Evolutionary conservation across 2,888 invertebrate genomes (phyloP).

Genomic region (Apodemia zela): DNA sequence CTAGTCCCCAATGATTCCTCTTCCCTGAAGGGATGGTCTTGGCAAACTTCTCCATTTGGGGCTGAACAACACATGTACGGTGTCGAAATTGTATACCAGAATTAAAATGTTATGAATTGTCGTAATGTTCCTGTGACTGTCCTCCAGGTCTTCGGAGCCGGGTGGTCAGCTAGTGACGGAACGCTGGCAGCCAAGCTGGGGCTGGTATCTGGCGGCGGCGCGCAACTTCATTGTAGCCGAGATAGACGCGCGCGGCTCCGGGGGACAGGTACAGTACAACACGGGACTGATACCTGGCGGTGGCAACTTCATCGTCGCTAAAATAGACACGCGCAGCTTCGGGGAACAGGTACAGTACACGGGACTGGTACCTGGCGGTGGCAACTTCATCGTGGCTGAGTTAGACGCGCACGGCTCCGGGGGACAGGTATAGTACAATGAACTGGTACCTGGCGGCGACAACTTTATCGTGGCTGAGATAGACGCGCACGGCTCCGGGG

Average conservation of each 20-base stretch:
- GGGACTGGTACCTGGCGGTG: too few species aligned
- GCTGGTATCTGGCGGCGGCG: constrained; percentile 90
- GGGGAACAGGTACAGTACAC: constrained; percentile 77
- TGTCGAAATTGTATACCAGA: too few species aligned
- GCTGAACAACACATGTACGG: too few species aligned
- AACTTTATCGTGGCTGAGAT: constrained; percentile 91
- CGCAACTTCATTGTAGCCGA: constrained; percentile 89
- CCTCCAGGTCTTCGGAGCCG: constrained; percentile 75
- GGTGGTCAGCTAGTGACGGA: constrained; percentile 92
- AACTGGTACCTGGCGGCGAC: too few species aligned
- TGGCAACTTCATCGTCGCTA: constrained; percentile 83
- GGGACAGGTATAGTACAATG: constrained; percentile 62
- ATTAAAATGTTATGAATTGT: neutral
- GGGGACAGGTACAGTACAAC: constrained; percentile 71
- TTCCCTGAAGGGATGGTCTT: too few species aligned
- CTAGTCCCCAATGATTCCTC: too few species aligned
- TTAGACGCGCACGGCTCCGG: constrained; percentile 95
- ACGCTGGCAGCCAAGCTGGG: constrained; percentile 89
- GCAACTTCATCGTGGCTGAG: constrained; percentile 85
- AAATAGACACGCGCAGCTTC: constrained; percentile 94
- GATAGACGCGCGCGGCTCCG: constrained; percentile 94
- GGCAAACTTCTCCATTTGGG: too few species aligned
- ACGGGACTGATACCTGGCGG: too few species aligned
- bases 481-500: constrained; percentile 93
- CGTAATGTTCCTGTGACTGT: neutral